These are phyloP conservation scores for Dolichotis patagonum DNA, from an alignment of 2,113 vertebrate genomes.

Conservation along the genomic window DNA sequence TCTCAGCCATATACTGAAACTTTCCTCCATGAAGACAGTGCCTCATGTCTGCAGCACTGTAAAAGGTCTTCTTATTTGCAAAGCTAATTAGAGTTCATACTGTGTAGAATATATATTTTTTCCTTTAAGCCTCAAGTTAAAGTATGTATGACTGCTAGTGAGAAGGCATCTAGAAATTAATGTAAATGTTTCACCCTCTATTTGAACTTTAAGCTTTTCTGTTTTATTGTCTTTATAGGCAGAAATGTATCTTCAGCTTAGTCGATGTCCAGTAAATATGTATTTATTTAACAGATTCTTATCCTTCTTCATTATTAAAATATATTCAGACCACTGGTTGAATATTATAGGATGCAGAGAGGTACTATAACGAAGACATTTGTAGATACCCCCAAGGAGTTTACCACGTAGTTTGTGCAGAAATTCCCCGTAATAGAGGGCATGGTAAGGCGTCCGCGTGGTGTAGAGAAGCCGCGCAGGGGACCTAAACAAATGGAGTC, in stretches of 20 bases:
- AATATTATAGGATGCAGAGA: not conserved
- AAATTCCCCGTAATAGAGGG: not conserved
- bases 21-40: not conserved
- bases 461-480: accelerated
- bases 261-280: not conserved
- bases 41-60: not conserved
- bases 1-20: not conserved
- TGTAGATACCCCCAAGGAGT: not conserved
- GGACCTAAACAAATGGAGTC: no score
- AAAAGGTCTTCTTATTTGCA: not conserved
- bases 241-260: not conserved
- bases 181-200: not conserved
- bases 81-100: not conserved
- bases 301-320: not conserved
- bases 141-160: not conserved
- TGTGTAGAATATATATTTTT: not conserved
- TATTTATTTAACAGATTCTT: not conserved
- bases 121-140: not conserved
- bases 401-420: not conserved
- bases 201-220: not conserved
- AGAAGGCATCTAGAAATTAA: not conserved
- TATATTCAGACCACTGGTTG: not conserved
- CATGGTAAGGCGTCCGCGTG: accelerated
- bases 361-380: not conserved
- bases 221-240: not conserved